Evolutionary conservation across 2,113 vertebrate species (phyloP).

Genomic region (Sprattus sprattus): DNA sequence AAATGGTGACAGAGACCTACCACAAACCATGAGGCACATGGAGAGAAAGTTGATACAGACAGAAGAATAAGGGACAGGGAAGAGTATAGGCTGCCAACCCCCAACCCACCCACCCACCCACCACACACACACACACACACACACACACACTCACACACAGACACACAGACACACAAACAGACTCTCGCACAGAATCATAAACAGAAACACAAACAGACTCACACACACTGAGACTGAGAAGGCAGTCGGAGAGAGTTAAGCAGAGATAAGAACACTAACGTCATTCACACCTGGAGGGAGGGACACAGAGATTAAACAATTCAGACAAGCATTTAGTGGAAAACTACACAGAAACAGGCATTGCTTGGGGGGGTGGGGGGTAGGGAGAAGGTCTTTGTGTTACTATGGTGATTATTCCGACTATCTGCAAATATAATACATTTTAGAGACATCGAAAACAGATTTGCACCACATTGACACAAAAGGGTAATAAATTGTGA

Average conservation of each 20-base stretch:
- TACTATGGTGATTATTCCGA: background rate
- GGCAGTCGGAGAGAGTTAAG: background rate
- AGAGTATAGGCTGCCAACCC: conserved; percentile 11
- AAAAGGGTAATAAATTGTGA: background rate
- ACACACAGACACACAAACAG: background rate
- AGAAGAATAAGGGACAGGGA: conserved; percentile 16
- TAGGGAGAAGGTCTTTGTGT: conserved; percentile 7
- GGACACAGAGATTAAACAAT: conserved; percentile 27
- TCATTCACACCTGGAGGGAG: conserved; percentile 45
- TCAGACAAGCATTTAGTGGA: conserved; percentile 23
- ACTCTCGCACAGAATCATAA: background rate
- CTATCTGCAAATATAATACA: background rate
- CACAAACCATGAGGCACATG: background rate
- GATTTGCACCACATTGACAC: background rate
- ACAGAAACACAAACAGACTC: background rate
- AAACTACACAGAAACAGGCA: conserved; percentile 1
- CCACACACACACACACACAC: background rate
- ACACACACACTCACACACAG: background rate
- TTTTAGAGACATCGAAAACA: background rate
- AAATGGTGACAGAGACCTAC: conserved; percentile 19
- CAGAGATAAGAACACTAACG: background rate
- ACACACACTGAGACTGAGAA: conserved; percentile 21
- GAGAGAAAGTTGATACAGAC: conserved; percentile 5
- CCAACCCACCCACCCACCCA: background rate
- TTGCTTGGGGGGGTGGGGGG: background rate